These are phyloP conservation scores for Netelia inedita DNA, from an alignment of 2,888 invertebrate species.

Conservation along the genomic window DNA sequence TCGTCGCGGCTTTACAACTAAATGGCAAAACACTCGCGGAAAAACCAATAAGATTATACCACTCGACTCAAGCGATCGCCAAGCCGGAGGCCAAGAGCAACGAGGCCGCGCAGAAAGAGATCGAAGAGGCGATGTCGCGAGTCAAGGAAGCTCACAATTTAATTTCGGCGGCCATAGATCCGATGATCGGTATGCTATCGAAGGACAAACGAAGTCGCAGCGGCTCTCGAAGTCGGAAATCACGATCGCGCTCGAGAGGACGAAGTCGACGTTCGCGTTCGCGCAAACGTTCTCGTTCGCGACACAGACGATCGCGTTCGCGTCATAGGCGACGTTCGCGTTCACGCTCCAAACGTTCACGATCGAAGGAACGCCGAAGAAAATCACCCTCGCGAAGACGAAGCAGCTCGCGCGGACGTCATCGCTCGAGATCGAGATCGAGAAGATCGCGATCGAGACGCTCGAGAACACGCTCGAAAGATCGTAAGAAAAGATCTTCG, in stretches of 20 bases:
- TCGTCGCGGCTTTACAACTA: slow-evolving; percentile 94
- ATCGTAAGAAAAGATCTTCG: slow-evolving; percentile 81
- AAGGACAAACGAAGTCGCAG: slow-evolving; percentile 92
- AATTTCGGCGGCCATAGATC: slow-evolving; percentile 97
- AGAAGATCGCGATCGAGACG: slow-evolving; percentile 83
- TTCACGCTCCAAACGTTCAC: slow-evolving; percentile 84
- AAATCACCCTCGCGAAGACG: slow-evolving; percentile 82
- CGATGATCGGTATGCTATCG: slow-evolving; percentile 94
- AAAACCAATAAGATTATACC: slow-evolving; percentile 91
- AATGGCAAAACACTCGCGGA: slow-evolving; percentile 93
- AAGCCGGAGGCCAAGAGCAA: slow-evolving; percentile 98
- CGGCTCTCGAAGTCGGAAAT: slow-evolving; percentile 85
- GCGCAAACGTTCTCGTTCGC: slow-evolving; percentile 80
- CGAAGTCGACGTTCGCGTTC: slow-evolving; percentile 85
- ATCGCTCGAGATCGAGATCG: slow-evolving; percentile 85
- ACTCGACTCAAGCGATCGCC: slow-evolving; percentile 96
- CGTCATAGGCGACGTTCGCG: slow-evolving; percentile 87
- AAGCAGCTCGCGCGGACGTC: slow-evolving; percentile 81
- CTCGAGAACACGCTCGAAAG: slow-evolving; percentile 83
- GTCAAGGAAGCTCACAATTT: slow-evolving; percentile 98
- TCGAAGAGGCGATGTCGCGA: slow-evolving; percentile 98
- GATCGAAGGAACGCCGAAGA: slow-evolving; percentile 82
- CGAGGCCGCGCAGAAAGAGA: slow-evolving; percentile 97
- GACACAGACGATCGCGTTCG: slow-evolving; percentile 86
- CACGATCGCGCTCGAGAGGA: slow-evolving; percentile 83